phyloP scores from a whole-genome alignment of 2,888 invertebrate genomes.

The Dryomyza anilis region DNA sequence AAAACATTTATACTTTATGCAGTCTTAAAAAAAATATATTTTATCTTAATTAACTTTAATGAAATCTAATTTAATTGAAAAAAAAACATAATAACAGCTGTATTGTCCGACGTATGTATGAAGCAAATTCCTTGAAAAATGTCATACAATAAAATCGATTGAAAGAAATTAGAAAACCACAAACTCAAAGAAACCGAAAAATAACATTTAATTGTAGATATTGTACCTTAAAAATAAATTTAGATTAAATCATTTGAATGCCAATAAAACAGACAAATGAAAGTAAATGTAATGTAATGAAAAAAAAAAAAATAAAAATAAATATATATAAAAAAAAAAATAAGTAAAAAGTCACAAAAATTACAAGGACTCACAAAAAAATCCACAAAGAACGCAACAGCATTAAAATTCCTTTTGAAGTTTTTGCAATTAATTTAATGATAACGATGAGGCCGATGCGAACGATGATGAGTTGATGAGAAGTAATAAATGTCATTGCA shows the following conservation, averaged over 20 bases:
- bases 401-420: slow-evolving; percentile 14
- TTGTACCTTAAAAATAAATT: slow-evolving; percentile 18
- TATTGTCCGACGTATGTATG: too few species aligned
- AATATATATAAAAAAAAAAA: neutral
- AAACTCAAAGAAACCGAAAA: neutral
- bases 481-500: neutral
- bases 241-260: slow-evolving; percentile 1
- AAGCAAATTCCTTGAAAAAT: neutral
- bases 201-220: slow-evolving; percentile 23
- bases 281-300: too few species aligned
- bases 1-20: neutral
- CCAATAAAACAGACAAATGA: too few species aligned
- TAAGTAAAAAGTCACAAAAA: neutral
- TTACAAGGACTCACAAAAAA: neutral
- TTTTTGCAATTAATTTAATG: slow-evolving; percentile 12
- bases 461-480: neutral
- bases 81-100: neutral
- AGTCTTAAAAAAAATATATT: neutral
- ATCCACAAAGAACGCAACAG: neutral
- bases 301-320: too few species aligned
- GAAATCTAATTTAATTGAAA: neutral
- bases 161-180: neutral
- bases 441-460: neutral
- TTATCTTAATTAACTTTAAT: neutral
- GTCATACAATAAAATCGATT: neutral